Percentiles rank a stretch among this genome's conserved stretches.
Conservation (phyloP, 2,888 invertebrate species). For the Galeopsomyia nigrocyanea region DNA sequence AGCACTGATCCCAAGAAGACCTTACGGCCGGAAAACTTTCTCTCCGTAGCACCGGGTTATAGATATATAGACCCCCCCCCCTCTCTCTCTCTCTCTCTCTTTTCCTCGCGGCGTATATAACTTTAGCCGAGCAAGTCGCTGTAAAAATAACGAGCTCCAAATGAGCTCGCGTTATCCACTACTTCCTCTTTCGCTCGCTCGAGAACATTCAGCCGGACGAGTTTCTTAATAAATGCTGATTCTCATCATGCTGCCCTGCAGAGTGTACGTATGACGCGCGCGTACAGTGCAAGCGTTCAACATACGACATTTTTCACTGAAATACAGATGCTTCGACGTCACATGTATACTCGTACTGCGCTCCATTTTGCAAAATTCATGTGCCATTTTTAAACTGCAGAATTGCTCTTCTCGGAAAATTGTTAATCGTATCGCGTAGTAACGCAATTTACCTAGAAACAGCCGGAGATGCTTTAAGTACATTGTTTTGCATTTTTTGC, state of each 20-base stretch:
- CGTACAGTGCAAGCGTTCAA: too few relatives aligned
- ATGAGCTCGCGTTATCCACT: slow-evolving; percentile 24
- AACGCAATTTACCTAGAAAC: too few relatives aligned
- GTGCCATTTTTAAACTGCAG: too few relatives aligned
- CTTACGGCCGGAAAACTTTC: slow-evolving; percentile 45
- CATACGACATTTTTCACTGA: background rate
- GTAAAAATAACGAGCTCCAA: slow-evolving; percentile 40
- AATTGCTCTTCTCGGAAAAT: too few relatives aligned
- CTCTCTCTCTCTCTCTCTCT: slow-evolving; percentile 2
- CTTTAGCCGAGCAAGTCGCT: slow-evolving; percentile 4
- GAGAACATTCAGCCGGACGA: slow-evolving; percentile 5
- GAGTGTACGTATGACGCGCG: background rate
- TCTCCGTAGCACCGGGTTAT: slow-evolving; percentile 1
- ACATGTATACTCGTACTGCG: too few relatives aligned
- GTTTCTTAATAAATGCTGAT: slow-evolving; percentile 30
- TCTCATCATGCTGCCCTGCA: background rate
- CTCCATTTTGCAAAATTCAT: too few relatives aligned
- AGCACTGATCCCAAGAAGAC: slow-evolving; percentile 51
- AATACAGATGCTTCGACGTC: too few relatives aligned
- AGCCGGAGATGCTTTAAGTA: too few relatives aligned
- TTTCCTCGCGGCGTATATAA: too few relatives aligned
- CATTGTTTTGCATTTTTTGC: too few relatives aligned
- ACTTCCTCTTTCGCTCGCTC: background rate
- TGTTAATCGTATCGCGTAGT: too few relatives aligned
- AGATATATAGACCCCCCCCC: slow-evolving; percentile 2